Evolutionary conservation across 2,113 vertebrate species (phyloP), one percentile per base, ranked within the genome.

Genomic region (Addax nasomaculatus): DNA sequence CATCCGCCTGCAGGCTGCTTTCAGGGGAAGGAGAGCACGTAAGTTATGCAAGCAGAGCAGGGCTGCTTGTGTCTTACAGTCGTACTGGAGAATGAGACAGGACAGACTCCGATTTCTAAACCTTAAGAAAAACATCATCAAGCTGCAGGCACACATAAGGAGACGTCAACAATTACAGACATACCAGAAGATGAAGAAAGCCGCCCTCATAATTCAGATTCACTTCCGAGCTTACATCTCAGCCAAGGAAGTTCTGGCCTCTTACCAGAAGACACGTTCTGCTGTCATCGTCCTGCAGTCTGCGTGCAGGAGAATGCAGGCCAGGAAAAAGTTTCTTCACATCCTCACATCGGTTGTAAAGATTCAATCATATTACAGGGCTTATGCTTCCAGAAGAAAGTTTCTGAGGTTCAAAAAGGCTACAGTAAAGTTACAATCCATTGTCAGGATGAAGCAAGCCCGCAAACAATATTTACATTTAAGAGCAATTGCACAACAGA

Each of bases 301-400:
- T 64, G 98, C 99, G 2, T 99, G 79, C 36, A 98, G 99, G 92
- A 96, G 98, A 67, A 96, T 97, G 98, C 81, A 67, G 57, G 98
- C 98, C 57, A 99, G 99, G 87, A 97, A 1, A 62, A 98, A 67
- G 19, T 98, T 98, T 88, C 53, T 70, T 80, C 49, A 1, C 0
- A 0, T 92, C 1, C 81, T 98, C 85, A 96, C 73, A 39, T 93
- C 98, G 2, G 86, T 97, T 49, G 49, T 99, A 93, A 99, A 98
- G 98, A 98, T 99, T 62, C 99, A 99, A 23, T 97, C 99, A n/a
- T 80, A 16, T 79, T 99, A 97, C 25, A 98, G 98, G 93, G 98
- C 98, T 97, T 98, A 98, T 3, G 0, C 96, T 1, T 57, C n/a
- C 57, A 86, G 1, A 47, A 99, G 98, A 96, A 98, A 87, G 45